phyloP scores from a whole-genome alignment of 92 coral and sea anemone genomes.

The Umimayanthus kanabou region DNA sequence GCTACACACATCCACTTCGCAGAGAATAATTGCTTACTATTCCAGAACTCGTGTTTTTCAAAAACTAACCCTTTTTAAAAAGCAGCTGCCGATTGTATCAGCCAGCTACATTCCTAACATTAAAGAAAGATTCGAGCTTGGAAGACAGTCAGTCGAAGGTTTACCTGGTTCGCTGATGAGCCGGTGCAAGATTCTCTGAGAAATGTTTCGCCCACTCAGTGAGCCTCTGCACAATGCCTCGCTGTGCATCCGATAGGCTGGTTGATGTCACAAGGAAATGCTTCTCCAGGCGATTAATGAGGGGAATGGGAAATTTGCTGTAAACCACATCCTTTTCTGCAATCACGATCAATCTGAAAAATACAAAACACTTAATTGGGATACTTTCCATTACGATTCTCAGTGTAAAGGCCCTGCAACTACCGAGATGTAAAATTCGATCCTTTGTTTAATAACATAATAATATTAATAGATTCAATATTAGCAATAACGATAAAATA shows the following conservation, averaged over 20 bases:
- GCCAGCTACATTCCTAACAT: neutral
- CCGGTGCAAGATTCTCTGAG: slow-evolving; percentile 49
- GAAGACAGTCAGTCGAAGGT: neutral
- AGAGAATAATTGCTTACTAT: too few species aligned
- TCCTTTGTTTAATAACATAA: neutral
- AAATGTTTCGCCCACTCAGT: slow-evolving; percentile 62
- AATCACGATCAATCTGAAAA: slow-evolving; percentile 71
- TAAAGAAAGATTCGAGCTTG: too few species aligned
- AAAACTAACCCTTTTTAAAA: too few species aligned
- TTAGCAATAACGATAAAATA: neutral
- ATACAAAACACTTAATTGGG: neutral
- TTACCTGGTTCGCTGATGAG: slow-evolving; percentile 47
- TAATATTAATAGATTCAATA: neutral
- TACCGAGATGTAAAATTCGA: neutral
- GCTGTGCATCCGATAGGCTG: slow-evolving; percentile 59
- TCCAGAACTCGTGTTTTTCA: too few species aligned
- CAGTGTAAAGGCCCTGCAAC: too few species aligned
- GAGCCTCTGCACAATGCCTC: slow-evolving; percentile 47
- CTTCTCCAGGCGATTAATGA: slow-evolving; percentile 81
- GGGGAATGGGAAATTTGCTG: slow-evolving; percentile 75
- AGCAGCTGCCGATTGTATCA: neutral
- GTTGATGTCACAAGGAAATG: slow-evolving; percentile 76
- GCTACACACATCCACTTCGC: too few species aligned
- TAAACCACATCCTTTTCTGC: slow-evolving; percentile 87
- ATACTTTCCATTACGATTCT: neutral